Evolutionary conservation across 2,797 vertebrate species (phyloP).

Genomic region (Rhinella marina): DNA sequence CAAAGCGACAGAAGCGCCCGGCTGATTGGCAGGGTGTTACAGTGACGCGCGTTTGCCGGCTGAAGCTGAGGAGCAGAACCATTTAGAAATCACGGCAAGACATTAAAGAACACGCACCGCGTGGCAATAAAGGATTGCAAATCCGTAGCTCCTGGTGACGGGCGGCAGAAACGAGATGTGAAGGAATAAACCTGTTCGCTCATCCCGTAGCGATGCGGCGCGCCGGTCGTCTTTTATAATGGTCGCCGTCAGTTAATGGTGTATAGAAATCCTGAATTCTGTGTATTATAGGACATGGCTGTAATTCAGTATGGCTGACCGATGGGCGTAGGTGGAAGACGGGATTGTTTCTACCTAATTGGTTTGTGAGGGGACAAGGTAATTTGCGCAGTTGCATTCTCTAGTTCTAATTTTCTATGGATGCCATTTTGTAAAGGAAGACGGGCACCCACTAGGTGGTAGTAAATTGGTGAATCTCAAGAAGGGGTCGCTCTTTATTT

Average conservation of each 20-base stretch:
- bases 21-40: neutral
- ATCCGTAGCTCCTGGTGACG: slow-evolving; percentile 7
- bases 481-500: too few species aligned
- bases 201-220: neutral
- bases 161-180: slow-evolving; percentile 7
- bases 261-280: neutral
- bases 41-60: neutral
- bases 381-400: too few species aligned
- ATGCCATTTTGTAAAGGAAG: too few species aligned
- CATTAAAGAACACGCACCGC: slow-evolving; percentile 9
- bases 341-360: too few species aligned
- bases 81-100: slow-evolving; percentile 46
- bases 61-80: neutral
- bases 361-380: too few species aligned
- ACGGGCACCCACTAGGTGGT: too few species aligned
- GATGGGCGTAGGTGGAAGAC: too few species aligned
- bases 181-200: neutral
- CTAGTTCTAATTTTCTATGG: too few species aligned
- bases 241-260: neutral
- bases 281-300: neutral
- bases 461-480: too few species aligned
- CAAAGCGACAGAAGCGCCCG: neutral
- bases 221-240: neutral
- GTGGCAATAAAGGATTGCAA: slow-evolving; percentile 24
- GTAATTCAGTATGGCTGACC: neutral